Base-by-base conservation (phyloP, 2,113 vertebrate genomes). In the Larimichthys crocea region DNA sequence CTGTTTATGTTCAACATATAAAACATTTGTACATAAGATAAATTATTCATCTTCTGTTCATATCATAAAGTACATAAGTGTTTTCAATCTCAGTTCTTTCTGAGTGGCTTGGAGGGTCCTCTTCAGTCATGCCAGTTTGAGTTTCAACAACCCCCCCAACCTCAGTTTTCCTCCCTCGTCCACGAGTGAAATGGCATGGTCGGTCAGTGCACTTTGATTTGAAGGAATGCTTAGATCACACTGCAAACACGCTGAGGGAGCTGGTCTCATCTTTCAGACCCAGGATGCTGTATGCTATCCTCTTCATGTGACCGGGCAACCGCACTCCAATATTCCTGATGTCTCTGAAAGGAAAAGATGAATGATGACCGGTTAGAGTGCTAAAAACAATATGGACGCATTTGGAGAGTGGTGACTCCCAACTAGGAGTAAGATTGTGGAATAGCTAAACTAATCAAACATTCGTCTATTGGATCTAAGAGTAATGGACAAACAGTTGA, bases 281-380 rank as follows among this genome's bases (percentile, higher is more conserved):
- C 90, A 99, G 89, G 85, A 99, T 96, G 94, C 98, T 99, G 93
- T 97, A 98, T 70, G 95, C 95, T 0, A 99, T 97, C 82, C 97
- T 96, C 79, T 99, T 99, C 95, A 99, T 97, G 94, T 99, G 98
- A 14, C 98, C 98, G 0, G 97, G 97, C 76, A 98, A 86, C 6
- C 96, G 96, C 53, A 99, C 97, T 0, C 98, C 98, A 0, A 99
- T 95, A 24, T 95, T 97, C 91, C 94, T 96, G 91, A 99, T 95
- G 88, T 99, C 98, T 0, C 98, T 99, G 93, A 14, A 72, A 77
- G 61, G 60, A 74, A 24, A 10, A 59, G 46, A 86, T 22, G 35
- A 52, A 60, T 10, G n/a, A 64, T 24, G 26, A 63, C 46, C 0
- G 5, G 24, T 60, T 55, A 15, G 15, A 86, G 16, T 3, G 56